Base-by-base conservation (phyloP, 1,140 invertebrate species). In the Drosophila rhopaloa region DNA sequence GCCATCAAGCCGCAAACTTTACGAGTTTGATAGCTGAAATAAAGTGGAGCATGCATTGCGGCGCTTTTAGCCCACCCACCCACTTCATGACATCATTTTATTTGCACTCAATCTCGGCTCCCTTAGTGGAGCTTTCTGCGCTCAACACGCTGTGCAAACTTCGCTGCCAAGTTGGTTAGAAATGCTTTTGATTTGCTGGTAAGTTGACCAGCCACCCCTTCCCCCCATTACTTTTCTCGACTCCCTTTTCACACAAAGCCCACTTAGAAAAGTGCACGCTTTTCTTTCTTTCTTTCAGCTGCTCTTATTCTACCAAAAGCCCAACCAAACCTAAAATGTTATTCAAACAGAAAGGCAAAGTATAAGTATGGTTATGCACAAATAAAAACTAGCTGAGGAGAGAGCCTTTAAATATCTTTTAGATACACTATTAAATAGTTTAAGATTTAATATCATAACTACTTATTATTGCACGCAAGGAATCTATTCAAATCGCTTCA, bases 61-160 rank as follows among this genome's bases (percentile, higher is more conserved):
- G 54, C 59, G 67, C 79, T 58, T 71, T 67, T 44, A 66, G 44
- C 58, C 76, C 78, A 16, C 11, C 37, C 68, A 71, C 57, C 76
- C 77, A 80, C 80, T 89, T 90, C 84, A 88, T 68, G 84, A 81
- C 84, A 88, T 89, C 84, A 88, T 88, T 88, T 88, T 88, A 88
- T 88, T 88, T 88, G 84, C 84, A 88, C 84, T 88, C 84, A 88
- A 88, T 88, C 84, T 89, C 79, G 58, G 81, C 67, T 55, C 74
- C 55, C 41, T 54, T 37, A 53, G 53, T 59, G 66, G 32, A 40
- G 65, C 68, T 72, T 71, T 72, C 54, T 71, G 38, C 53, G 47
- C 46, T 5, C 68, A 35, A n/a, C 51, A 35, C 71, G 40, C 65
- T 77, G 74, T 76, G 61, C 56, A 81, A 78, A 85, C 68, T 70